Base-by-base conservation (phyloP, 2,113 vertebrate genomes). In the Eudyptes chrysolophus region DNA sequence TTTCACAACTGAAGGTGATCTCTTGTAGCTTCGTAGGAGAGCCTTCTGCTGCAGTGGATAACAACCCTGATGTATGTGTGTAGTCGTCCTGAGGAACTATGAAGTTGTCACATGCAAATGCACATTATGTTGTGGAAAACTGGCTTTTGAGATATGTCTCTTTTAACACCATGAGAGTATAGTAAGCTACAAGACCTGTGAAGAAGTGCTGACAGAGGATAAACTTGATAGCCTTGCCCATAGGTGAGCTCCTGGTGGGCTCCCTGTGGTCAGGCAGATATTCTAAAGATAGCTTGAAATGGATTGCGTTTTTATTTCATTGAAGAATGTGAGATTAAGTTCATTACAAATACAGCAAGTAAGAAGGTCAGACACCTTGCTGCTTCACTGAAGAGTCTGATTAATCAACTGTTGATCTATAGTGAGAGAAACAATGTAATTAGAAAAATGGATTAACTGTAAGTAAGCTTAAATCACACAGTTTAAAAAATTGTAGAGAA, bases 381-480 rank as follows among this genome's bases (percentile, higher is more conserved):
- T 96, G 92, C 65, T 96, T 90, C 1, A 1, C 52, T 84, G 69
- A 82, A 82, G 71, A 89, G 69, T 60, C 81, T 82, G 94, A 96
- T 97, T 96, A 95, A 97, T 95, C 81, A 87, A 21, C 84, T 95
- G 84, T 92, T 95, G 93, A 92, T 92, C 89, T 91, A 26, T 72
- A 83, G 69, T 46, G 81, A 91, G 80, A 96, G 89, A 76, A 95
- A 89, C 91, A 91, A 76, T 80, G 77, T 91, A 95, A 96, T 97
- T 93, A 91, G 84, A 87, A 92, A 95, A 95, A 96, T 77, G 69
- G 89, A 92, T 97, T 96, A 93, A 79, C 87, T 89, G 74, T 72
- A 90, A 92, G 77, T 38, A 84, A 90, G 60, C 69, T 76, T 89
- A 87, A 91, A 92, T 95, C 49, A 76, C 48, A 21, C 1, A 7